Base-by-base conservation (phyloP, 2,888 invertebrate species). In the Adelphocoris suturalis region DNA sequence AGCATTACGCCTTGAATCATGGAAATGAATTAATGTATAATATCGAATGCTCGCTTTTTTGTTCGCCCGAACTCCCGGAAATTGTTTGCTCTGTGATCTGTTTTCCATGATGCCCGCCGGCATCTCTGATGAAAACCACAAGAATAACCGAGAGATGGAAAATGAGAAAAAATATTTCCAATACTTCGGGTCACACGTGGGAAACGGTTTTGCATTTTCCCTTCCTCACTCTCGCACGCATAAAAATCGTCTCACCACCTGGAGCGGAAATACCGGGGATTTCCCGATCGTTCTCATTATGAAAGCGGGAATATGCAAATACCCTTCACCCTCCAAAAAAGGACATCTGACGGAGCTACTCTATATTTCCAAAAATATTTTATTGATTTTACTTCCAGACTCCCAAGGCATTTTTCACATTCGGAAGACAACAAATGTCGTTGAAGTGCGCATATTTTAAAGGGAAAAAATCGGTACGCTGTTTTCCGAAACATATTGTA, bases 251-350 rank as follows among this genome's bases (percentile, higher is more conserved):
- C 61, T 14, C n/a, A 19, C 61, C 19, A 16, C 9, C 61, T 19
- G 61, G n/a, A 61, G 61, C 11, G 61, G 61, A 61, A 61, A 61
- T 7, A 61, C 61, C 61, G 0, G n/a, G 61, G 19, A 16, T 61
- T 61, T 61, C 9, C 19, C 61, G 61, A 19, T 1, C 61, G n/a
- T 3, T 19, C 61, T 61, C 61, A 61, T 61, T 61, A 61, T 61
- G 19, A 61, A 19, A 61, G 61, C 61, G 61, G 61, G n/a, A 61
- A 61, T 61, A 61, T 61, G 61, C 61, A 61, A 61, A 61, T 61
- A 3, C 61, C 61, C 19, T 61, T 19, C 19, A n/a, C 61, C 61
- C 12, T 57, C 57, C 0, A 61, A 61, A 61, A 37, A 61, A 61
- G 2, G n/a, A 61, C 57, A 9, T 14, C 16, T 13, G 16, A 57